Conservation (phyloP, 2,888 invertebrate species). For the Gymnosoma rotundatum region DNA sequence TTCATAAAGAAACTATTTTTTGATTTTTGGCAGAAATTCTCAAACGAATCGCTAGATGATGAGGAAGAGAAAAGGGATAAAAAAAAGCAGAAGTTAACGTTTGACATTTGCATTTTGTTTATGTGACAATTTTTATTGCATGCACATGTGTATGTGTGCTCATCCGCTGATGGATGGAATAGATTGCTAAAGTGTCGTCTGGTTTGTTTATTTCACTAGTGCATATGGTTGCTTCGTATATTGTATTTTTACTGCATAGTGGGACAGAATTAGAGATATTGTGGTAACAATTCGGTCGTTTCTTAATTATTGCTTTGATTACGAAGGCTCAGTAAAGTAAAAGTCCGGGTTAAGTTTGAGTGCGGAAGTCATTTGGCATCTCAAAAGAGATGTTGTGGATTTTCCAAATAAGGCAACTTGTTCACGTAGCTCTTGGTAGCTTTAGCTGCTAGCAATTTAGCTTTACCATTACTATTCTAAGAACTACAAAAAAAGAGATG, state of each 20-base stretch:
- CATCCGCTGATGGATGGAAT: slow-evolving; percentile 8
- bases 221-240: background rate
- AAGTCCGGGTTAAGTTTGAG: too few relatives aligned
- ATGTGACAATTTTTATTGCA: slow-evolving; percentile 57
- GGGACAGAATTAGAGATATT: background rate
- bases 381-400: too few relatives aligned
- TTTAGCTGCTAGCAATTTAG: too few relatives aligned
- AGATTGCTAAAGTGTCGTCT: slow-evolving; percentile 5
- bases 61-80: slow-evolving; percentile 4
- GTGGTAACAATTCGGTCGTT: too few relatives aligned
- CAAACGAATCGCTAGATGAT: slow-evolving; percentile 1
- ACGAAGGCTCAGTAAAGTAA: too few relatives aligned
- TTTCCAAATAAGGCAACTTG: too few relatives aligned
- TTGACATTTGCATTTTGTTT: slow-evolving; percentile 64
- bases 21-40: slow-evolving; percentile 21
- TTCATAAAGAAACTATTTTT: background rate
- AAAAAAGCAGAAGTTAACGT: slow-evolving; percentile 49
- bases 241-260: slow-evolving; percentile 11
- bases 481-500: too few relatives aligned
- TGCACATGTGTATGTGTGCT: background rate
- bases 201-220: slow-evolving; percentile 18
- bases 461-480: too few relatives aligned
- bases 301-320: too few relatives aligned
- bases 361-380: too few relatives aligned
- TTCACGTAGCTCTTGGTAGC: too few relatives aligned